Base-by-base conservation (phyloP, 2,113 vertebrate species). In the Phalacrocorax brasilianus region DNA sequence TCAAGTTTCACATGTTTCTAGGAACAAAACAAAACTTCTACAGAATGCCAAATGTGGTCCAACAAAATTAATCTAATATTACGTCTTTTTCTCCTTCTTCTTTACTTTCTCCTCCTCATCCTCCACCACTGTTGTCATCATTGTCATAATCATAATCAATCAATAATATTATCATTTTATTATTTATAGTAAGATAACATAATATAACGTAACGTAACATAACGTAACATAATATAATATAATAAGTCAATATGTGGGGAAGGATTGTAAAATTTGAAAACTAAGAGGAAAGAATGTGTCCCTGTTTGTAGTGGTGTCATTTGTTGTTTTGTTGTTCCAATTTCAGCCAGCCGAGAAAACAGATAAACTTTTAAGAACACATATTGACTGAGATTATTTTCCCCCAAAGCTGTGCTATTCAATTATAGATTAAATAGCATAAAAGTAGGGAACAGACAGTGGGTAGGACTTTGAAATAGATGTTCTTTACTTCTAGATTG, bases 51-150 rank as follows among this genome's bases (percentile, higher is more conserved):
- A 38, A 83, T 70, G 35, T 5, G 2, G 5, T 63, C 23, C 12
- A 59, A 32, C 47, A 44, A 52, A 73, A 53, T 79, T 55, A 0
- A n/a, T 17, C 12, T 49, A 35, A 16, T n/a, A 53, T 40, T 79
- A 9, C 5, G 42, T 32, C n/a, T 44, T 30, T 22, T 35, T 24
- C 62, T 44, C 19, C 12, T 14, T 6, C 49, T 42, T 3, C 30
- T 52, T 7, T 14, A 13, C 4, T 58, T 85, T 17, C 16, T 55
- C 8, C 40, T 56, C 23, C 35, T 50, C 20, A 14, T 62, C 10
- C 18, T 33, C 35, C 16, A 42, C 9, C 22, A 55, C 11, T 3
- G 5, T 32, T 53, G 10, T 62, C 0, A 0, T 4, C 5, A 23
- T 18, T 49, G 12, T 21, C 55, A 27, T 73, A 20, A 38, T 32